phyloP scores from a whole-genome alignment of 2,888 invertebrate species.

The Buathra laborator region DNA sequence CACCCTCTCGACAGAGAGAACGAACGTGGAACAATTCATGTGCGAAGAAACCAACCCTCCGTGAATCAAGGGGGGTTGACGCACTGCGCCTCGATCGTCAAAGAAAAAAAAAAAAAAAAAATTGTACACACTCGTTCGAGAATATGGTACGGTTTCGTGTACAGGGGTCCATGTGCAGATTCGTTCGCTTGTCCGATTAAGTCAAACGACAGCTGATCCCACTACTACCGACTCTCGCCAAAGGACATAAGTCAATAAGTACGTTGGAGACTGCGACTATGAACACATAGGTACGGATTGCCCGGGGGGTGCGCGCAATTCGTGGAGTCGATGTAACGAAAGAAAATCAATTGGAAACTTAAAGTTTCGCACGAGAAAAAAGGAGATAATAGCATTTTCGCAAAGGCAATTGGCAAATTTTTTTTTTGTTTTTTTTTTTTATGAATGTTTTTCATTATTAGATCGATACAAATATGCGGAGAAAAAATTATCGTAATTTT shows the following conservation, averaged over 20 bases:
- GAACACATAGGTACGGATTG: neutral
- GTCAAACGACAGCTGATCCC: conserved; percentile 69
- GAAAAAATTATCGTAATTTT: no score
- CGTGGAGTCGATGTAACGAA: neutral
- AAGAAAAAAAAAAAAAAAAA: conserved; percentile 64
- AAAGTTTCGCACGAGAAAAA: neutral
- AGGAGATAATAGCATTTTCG: neutral
- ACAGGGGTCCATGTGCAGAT: conserved; percentile 27
- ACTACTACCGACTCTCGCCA: conserved; percentile 51
- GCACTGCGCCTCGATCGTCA: conserved; percentile 33
- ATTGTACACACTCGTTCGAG: conserved; percentile 37
- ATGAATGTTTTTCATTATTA: no score
- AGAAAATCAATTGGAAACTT: neutral
- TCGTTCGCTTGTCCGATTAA: conserved; percentile 64
- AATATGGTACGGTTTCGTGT: conserved; percentile 11
- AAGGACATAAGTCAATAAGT: conserved; percentile 82
- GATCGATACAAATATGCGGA: no score
- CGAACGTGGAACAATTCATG: conserved; percentile 63
- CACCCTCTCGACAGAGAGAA: conserved; percentile 65
- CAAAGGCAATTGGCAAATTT: neutral
- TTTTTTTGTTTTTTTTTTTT: no score
- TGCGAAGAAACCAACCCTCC: conserved; percentile 73
- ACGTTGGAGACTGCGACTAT: conserved; percentile 74
- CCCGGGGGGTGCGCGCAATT: neutral
- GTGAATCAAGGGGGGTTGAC: conserved; percentile 34